These are phyloP conservation scores for Parotia lawesii DNA, from an alignment of 2,113 vertebrate genomes.

Conservation along the genomic window DNA sequence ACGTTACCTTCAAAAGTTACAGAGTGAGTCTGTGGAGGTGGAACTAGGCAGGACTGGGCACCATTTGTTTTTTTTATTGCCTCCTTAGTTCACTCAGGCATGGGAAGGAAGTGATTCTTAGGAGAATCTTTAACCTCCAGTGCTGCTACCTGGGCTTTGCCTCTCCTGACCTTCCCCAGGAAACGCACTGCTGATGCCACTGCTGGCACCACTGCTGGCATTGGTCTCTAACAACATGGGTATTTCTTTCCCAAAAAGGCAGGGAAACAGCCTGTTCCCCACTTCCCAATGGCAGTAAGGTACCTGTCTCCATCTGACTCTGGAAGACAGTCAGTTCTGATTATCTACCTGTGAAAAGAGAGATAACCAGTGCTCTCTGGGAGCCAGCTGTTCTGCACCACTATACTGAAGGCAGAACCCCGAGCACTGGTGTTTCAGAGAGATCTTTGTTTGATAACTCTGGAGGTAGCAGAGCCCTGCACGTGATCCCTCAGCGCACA, in stretches of 20 bases:
- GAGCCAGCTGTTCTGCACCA: fast-evolving
- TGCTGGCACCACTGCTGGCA: background rate
- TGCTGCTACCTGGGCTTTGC: background rate
- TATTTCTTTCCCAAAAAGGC: background rate
- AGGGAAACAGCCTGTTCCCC: background rate
- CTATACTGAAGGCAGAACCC: background rate
- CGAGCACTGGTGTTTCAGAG: fast-evolving
- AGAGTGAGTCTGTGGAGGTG: background rate
- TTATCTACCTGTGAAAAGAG: background rate
- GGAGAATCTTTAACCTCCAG: background rate
- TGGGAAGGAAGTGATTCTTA: background rate
- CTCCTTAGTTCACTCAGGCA: background rate
- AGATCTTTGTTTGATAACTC: background rate
- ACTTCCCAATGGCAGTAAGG: background rate
- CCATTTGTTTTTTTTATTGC: background rate
- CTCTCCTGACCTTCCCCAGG: background rate
- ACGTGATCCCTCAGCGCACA: background rate
- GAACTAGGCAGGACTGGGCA: background rate
- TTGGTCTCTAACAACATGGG: fast-evolving
- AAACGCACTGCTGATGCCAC: fast-evolving
- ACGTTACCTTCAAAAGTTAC: background rate
- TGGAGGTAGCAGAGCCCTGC: background rate
- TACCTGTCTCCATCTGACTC: background rate
- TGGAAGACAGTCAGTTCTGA: background rate
- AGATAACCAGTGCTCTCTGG: fast-evolving